A percentile compares a stretch with the other conserved stretches of the same genome.
Evolutionary conservation across 2,797 vertebrate species (phyloP).

Genomic region (Pygocentrus nattereri): DNA sequence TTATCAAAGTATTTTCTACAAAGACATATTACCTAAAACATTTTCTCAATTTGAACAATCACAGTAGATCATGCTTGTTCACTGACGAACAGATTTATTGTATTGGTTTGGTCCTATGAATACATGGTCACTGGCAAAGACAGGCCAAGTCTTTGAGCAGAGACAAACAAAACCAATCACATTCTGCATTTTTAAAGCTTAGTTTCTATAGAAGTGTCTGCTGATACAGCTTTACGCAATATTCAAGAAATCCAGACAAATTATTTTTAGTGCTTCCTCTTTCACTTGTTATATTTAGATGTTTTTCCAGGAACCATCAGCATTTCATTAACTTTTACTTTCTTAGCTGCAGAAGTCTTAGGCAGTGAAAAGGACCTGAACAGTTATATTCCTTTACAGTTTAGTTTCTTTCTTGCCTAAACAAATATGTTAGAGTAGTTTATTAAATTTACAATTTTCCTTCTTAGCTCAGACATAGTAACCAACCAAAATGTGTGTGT

Average conservation of each 20-base stretch:
- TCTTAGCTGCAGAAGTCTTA: not conserved
- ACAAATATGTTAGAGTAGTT: no score
- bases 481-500: no score
- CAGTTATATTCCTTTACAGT: not conserved
- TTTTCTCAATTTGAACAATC: not conserved
- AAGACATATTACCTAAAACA: not conserved
- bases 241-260: slow-evolving; percentile 29
- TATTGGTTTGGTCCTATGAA: not conserved
- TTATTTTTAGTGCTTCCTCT: slow-evolving; percentile 34
- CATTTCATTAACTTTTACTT: not conserved
- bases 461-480: no score
- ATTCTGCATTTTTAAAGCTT: not conserved
- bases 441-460: no score
- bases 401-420: not conserved
- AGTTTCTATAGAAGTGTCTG: slow-evolving; percentile 13
- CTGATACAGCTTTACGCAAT: slow-evolving; percentile 38
- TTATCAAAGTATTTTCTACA: not conserved
- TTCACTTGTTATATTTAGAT: not conserved
- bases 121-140: not conserved
- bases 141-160: not conserved
- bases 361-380: no score
- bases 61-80: not conserved
- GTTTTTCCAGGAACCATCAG: not conserved
- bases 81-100: not conserved
- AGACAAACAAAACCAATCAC: not conserved